Conservation (phyloP, 2,888 invertebrate genomes). For the Ametastegia equiseti region DNA sequence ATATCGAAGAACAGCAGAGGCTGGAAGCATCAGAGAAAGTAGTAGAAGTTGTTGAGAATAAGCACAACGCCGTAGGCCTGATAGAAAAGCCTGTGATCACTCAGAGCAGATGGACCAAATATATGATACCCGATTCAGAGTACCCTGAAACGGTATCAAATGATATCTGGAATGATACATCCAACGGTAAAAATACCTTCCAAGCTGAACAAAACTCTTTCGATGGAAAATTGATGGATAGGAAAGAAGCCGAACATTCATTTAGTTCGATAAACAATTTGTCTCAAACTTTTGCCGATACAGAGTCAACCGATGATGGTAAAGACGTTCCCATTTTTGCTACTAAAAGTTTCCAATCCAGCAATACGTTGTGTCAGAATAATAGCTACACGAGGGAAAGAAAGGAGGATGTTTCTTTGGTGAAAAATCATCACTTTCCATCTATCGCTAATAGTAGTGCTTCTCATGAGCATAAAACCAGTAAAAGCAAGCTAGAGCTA, state of each 20-base stretch:
- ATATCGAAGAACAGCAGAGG: neutral
- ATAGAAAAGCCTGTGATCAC: neutral
- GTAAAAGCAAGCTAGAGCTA: neutral
- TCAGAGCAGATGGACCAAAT: slow-evolving; percentile 16
- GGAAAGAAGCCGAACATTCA: neutral
- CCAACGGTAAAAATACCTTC: neutral
- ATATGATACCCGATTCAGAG: neutral
- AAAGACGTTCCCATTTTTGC: neutral
- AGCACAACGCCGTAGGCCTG: neutral
- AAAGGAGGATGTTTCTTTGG: neutral
- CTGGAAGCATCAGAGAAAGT: neutral
- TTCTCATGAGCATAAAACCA: neutral
- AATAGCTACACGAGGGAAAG: neutral
- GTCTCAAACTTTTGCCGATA: neutral
- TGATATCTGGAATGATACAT: neutral
- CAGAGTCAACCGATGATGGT: neutral
- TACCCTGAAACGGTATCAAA: neutral
- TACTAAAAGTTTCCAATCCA: neutral
- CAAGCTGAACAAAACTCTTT: neutral
- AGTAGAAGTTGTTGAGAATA: neutral
- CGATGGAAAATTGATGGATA: neutral
- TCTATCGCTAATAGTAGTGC: neutral
- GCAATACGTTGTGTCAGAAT: neutral
- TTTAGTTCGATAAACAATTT: neutral
- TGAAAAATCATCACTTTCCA: neutral